These are phyloP conservation scores for Cheilosia scutellata DNA, from an alignment of 2,888 invertebrate species.

Conservation along the genomic window DNA sequence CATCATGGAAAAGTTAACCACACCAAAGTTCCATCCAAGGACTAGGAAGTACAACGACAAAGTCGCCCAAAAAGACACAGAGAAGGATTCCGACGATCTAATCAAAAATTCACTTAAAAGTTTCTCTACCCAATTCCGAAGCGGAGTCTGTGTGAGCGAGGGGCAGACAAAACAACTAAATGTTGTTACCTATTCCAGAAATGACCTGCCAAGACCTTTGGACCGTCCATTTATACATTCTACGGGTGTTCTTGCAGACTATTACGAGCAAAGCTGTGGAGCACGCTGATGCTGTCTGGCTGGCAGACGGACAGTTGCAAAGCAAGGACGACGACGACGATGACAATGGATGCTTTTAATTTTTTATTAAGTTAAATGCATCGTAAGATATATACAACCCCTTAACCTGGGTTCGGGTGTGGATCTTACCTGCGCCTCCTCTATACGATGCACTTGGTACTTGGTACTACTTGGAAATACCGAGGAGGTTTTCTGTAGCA, in stretches of 20 bases:
- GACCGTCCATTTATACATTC: constrained; percentile 54
- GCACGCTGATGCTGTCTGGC: constrained; percentile 41
- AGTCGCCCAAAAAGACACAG: constrained; percentile 20
- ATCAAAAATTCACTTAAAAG: constrained; percentile 75
- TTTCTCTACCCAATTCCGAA: constrained; percentile 38
- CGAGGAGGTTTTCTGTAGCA: constrained; percentile 49
- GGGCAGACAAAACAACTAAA: constrained; percentile 40
- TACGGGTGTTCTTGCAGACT: constrained; percentile 37
- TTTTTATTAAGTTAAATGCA: constrained; percentile 76
- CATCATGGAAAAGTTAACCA: constrained; percentile 62
- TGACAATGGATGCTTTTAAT: constrained; percentile 76
- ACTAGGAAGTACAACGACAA: constrained; percentile 32
- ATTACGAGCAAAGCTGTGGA: constrained; percentile 21
- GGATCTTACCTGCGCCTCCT: constrained; percentile 2
- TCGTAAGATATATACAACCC: constrained; percentile 75
- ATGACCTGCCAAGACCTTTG: constrained; percentile 70
- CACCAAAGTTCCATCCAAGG: constrained; percentile 50
- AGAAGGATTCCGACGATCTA: constrained; percentile 54
- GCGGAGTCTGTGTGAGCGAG: background rate
- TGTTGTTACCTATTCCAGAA: constrained; percentile 61
- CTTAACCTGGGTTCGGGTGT: constrained; percentile 52
- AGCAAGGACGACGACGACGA: constrained; percentile 29
- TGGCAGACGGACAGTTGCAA: constrained; percentile 5
- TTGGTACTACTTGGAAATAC: constrained; percentile 31
- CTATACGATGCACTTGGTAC: constrained; percentile 26